Conservation (phyloP, 2,113 vertebrate genomes). For the Emydura subglobosa region DNA sequence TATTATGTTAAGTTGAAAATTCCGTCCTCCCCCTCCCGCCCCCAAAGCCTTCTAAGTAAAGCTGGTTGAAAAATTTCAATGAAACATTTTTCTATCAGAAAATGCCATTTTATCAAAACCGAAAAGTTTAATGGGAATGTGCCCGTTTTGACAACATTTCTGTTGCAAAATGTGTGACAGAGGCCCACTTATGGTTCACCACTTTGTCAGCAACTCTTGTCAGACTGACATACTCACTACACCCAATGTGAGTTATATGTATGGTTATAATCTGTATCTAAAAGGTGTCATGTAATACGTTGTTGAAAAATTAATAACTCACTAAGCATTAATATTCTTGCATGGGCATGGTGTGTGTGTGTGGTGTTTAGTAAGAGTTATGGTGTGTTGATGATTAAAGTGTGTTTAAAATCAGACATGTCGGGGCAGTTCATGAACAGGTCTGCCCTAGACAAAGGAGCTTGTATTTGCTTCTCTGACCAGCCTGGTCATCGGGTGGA, state of each 20-base stretch:
- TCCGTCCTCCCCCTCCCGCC: background rate
- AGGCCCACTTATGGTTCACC: background rate
- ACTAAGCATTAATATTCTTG: background rate
- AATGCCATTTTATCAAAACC: background rate
- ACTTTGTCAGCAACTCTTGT: background rate
- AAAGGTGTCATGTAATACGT: background rate
- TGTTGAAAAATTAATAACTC: background rate
- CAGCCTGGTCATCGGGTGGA: background rate
- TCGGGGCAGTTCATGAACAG: background rate
- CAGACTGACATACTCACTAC: background rate
- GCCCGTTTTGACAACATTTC: background rate
- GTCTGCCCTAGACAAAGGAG: background rate
- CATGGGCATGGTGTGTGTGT: background rate
- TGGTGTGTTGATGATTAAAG: background rate
- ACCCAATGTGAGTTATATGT: background rate
- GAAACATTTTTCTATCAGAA: background rate
- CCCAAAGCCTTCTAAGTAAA: background rate
- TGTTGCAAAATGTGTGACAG: background rate
- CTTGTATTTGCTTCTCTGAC: background rate
- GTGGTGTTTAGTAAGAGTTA: background rate
- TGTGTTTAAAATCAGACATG: background rate
- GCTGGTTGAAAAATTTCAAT: background rate
- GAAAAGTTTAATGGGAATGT: background rate
- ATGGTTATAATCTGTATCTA: background rate
- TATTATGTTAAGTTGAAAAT: background rate